A percentile compares a stretch with the other conserved stretches of the same genome.
These are phyloP conservation scores for Eclectus roratus DNA, from an alignment of 2,113 vertebrate genomes.

Conservation along the genomic window DNA sequence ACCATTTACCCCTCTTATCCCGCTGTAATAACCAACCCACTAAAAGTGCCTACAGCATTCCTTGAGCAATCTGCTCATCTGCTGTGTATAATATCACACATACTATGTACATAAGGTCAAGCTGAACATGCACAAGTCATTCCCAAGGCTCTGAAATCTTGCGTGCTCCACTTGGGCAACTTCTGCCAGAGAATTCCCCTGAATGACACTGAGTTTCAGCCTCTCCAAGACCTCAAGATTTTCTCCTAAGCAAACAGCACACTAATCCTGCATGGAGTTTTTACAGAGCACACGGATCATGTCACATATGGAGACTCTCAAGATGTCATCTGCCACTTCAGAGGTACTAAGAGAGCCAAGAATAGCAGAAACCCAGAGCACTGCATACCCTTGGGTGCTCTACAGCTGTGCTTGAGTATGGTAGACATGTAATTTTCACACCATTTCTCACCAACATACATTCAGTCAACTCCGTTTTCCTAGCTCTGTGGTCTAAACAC, in stretches of 20 bases:
- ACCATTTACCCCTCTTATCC: not conserved
- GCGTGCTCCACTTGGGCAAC: not conserved
- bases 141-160: not conserved
- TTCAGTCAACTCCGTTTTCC: not conserved
- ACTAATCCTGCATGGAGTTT: not conserved
- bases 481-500: conserved; percentile 43
- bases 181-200: not conserved
- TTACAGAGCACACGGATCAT: not conserved
- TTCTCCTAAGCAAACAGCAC: not conserved
- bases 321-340: conserved; percentile 64
- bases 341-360: conserved; percentile 41
- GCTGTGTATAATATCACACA: not conserved
- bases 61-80: not conserved
- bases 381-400: conserved; percentile 38
- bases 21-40: not conserved
- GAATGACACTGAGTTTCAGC: not conserved
- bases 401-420: conserved; percentile 7
- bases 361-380: conserved; percentile 53
- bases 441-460: conserved; percentile 52
- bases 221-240: not conserved
- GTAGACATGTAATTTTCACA: conserved; percentile 64
- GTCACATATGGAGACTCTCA: conserved; percentile 16
- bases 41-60: not conserved
- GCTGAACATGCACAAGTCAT: not conserved
- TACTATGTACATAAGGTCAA: not conserved